Evolutionary conservation across 2,113 vertebrate genomes (phyloP).

Genomic region (Choloepus hoffmanni): DNA sequence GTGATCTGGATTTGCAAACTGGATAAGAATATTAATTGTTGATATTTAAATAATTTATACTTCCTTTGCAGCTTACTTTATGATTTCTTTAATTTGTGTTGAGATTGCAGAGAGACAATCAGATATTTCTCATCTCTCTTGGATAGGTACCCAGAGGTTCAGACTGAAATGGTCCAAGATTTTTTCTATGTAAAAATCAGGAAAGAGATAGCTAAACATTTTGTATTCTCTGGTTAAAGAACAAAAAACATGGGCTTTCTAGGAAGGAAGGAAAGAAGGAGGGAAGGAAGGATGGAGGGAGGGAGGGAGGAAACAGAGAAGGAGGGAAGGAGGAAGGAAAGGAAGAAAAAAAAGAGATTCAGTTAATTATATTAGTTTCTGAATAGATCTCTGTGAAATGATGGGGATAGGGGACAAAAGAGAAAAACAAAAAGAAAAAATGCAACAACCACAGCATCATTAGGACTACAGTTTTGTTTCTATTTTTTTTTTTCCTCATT

Average conservation of each 20-base stretch:
- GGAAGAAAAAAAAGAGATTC: not conserved
- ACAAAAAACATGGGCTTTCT: conserved; percentile 14
- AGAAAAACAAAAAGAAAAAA: not conserved
- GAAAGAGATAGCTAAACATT: conserved; percentile 64
- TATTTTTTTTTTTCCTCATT: not conserved
- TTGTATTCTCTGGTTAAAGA: conserved; percentile 55
- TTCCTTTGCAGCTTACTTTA: conserved; percentile 51
- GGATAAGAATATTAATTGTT: conserved; percentile 47
- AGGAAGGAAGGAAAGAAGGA: not conserved
- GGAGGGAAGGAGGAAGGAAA: not conserved
- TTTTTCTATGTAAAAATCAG: conserved; percentile 39
- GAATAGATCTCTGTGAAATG: not conserved
- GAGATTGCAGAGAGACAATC: conserved; percentile 29
- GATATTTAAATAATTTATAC: conserved; percentile 60
- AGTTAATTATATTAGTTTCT: not conserved
- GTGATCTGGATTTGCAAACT: not conserved
- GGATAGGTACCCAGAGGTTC: conserved; percentile 68
- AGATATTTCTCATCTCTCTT: conserved; percentile 59
- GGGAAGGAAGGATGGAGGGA: not conserved
- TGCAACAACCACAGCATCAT: not conserved
- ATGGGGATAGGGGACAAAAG: not conserved
- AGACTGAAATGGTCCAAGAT: conserved; percentile 43
- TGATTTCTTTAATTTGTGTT: conserved; percentile 56
- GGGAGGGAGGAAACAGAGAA: not conserved
- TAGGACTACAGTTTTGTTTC: not conserved